phyloP scores from a whole-genome alignment of 2,113 vertebrate species.

The Aythya baeri region DNA sequence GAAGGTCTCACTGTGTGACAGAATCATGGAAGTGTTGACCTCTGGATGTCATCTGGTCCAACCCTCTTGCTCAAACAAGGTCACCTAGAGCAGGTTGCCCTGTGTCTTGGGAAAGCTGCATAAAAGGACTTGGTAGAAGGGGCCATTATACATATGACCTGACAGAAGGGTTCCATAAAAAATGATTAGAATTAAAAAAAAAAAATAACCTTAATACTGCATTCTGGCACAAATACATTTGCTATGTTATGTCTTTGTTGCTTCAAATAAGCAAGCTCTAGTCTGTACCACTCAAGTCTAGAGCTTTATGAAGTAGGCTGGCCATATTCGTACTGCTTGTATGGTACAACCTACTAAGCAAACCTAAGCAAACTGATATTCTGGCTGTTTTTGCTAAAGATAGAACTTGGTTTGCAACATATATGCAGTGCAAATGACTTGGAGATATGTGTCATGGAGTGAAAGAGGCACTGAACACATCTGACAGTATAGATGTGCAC shows the following conservation, averaged over 20 bases:
- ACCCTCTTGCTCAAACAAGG: not conserved
- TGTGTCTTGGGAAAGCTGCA: not conserved
- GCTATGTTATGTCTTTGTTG: not conserved
- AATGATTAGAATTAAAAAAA: not conserved
- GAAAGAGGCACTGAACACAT: slow-evolving; percentile 15
- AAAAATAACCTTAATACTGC: not conserved
- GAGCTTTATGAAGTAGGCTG: not conserved
- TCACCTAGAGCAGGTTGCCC: not conserved
- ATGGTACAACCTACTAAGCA: not conserved
- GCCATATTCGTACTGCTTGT: not conserved
- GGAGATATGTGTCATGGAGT: not conserved
- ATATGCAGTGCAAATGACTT: not conserved
- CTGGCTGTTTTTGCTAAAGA: not conserved
- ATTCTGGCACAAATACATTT: not conserved
- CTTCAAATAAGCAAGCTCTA: not conserved
- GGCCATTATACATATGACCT: not conserved
- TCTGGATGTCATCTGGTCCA: not conserved
- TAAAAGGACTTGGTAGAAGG: not conserved
- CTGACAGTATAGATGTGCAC: not conserved
- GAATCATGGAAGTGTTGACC: not conserved
- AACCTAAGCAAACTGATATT: not conserved
- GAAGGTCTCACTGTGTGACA: not conserved
- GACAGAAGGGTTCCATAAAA: not conserved
- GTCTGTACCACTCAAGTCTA: not conserved
- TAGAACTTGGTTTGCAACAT: not conserved